These are phyloP conservation scores for Hippocampus mohnikei DNA, from an alignment of 2,113 vertebrate species.

Conservation along the genomic window DNA sequence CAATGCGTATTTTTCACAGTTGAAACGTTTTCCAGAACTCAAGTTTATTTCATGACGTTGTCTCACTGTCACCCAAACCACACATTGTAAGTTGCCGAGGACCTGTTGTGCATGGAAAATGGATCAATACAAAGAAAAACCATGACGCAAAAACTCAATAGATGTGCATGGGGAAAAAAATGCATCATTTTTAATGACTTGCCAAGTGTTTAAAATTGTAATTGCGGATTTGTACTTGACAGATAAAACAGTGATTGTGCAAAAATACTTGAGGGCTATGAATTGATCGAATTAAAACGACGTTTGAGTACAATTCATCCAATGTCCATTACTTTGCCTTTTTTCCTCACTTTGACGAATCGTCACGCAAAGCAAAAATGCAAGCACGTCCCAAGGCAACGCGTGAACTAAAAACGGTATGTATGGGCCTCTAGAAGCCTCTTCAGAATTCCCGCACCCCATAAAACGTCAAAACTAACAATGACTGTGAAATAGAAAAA, in stretches of 20 bases:
- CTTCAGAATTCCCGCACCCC: conserved; percentile 35
- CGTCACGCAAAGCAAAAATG: conserved; percentile 65
- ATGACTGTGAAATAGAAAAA: conserved; percentile 58
- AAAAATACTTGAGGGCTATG: conserved; percentile 45
- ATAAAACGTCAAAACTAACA: conserved; percentile 46
- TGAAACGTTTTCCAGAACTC: not conserved
- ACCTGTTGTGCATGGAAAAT: not conserved
- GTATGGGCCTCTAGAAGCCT: conserved; percentile 20
- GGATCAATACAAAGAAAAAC: not conserved
- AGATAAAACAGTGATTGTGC: conserved; percentile 59
- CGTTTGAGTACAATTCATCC: conserved; percentile 13
- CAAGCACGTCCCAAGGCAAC: conserved; percentile 75
- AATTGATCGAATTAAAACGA: conserved; percentile 22
- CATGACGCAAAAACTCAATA: not conserved
- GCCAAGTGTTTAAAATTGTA: not conserved
- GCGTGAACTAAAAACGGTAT: conserved; percentile 71
- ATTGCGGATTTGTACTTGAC: conserved; percentile 17
- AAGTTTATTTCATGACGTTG: not conserved
- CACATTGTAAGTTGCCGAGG: not conserved
- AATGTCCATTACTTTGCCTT: conserved; percentile 28
- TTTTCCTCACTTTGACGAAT: conserved; percentile 24
- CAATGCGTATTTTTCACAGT: not conserved
- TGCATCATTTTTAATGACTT: not conserved
- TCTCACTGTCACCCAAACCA: not conserved
- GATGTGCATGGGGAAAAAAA: not conserved